Percentiles rank a stretch among this genome's conserved stretches.
Evolutionary conservation across 2,888 invertebrate species (phyloP).

Genomic region (Nomada ferruginata): DNA sequence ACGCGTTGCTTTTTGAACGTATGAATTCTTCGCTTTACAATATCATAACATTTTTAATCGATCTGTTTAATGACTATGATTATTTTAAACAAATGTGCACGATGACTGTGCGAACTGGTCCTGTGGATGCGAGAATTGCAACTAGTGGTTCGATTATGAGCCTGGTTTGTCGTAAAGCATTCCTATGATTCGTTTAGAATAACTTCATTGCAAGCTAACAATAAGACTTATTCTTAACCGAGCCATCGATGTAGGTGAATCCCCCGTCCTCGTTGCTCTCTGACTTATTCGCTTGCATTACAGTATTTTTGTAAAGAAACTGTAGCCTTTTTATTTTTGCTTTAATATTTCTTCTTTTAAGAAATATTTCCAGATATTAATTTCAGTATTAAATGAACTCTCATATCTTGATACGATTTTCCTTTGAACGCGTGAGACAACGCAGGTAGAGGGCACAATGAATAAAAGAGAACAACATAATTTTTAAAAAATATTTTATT

Average conservation of each 20-base stretch:
- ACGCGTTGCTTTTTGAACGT: too few relatives aligned
- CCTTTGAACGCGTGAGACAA: neutral
- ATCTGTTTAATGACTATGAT: neutral
- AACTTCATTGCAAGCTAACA: constrained; percentile 64
- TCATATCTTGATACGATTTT: neutral
- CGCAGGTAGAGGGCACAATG: neutral
- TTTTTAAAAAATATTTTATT: constrained; percentile 56
- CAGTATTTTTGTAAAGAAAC: neutral
- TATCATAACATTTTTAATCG: too few relatives aligned
- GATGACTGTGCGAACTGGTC: constrained; percentile 54
- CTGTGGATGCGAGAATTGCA: constrained; percentile 77
- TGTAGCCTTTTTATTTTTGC: too few relatives aligned
- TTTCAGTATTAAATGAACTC: neutral
- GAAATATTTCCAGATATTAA: neutral
- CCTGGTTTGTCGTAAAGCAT: constrained; percentile 62
- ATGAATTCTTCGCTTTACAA: neutral
- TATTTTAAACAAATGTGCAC: neutral
- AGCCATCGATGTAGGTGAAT: too few relatives aligned
- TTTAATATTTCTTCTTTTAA: too few relatives aligned
- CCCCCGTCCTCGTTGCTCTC: neutral
- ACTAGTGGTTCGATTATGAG: constrained; percentile 79
- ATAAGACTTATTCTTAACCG: neutral
- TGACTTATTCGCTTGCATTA: neutral
- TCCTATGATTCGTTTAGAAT: constrained; percentile 69
- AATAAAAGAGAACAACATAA: neutral